phyloP scores from a whole-genome alignment of 2,888 invertebrate species.

The Cylindroiulus punctatus region DNA sequence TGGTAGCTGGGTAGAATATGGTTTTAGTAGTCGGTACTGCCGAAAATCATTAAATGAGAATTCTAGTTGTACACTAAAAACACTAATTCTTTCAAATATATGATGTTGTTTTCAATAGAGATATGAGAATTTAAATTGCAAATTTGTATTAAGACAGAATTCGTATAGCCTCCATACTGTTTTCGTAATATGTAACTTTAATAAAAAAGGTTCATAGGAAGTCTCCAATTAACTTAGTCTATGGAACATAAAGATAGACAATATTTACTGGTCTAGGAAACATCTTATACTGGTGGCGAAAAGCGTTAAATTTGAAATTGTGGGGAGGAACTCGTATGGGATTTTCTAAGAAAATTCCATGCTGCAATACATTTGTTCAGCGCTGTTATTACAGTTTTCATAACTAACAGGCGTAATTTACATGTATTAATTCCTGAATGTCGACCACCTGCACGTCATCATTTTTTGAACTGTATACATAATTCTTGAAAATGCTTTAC shows the following conservation, averaged over 20 bases:
- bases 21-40: neutral
- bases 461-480: neutral
- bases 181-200: neutral
- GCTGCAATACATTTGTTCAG: neutral
- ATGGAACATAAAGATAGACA: neutral
- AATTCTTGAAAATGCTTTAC: neutral
- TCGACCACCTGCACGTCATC: neutral
- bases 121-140: constrained; percentile 22
- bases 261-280: neutral
- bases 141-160: neutral
- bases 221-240: constrained; percentile 31
- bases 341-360: neutral
- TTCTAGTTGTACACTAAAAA: neutral
- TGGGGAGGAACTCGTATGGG: neutral
- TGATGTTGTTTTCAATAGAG: neutral
- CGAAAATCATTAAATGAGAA: neutral
- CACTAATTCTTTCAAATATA: neutral
- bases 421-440: neutral
- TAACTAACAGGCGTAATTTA: neutral
- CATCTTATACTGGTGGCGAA: neutral
- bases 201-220: neutral
- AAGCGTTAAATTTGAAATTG: neutral
- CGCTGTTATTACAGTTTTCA: neutral
- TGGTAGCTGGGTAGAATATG: neutral
- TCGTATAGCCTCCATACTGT: constrained; percentile 3